Evolutionary conservation across 2,888 invertebrate genomes (phyloP), one percentile per base, ranked within the genome.

Genomic region (Synergus itoensis): DNA sequence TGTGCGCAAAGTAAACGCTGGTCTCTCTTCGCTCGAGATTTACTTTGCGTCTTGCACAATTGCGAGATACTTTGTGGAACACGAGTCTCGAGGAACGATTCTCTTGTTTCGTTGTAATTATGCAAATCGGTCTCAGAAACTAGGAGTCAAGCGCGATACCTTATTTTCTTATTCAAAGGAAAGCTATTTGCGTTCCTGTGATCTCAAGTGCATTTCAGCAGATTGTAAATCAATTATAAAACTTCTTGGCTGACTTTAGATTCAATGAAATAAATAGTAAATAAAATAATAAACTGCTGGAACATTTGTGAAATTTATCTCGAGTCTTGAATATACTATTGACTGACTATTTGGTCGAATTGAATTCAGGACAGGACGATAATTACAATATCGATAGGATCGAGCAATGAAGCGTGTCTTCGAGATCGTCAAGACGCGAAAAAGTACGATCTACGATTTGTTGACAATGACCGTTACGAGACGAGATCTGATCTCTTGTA

Each of bases 1-100:
- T 65, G 64, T n/a, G 64, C n/a, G 4, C 63, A n/a, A 53, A 53
- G n/a, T n/a, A n/a, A 60, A 60, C 60, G 60, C 21, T 21, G 21
- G 18, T 14, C 62, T 62, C 9, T 45, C 62, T 62, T 65, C 41
- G 40, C 65, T 41, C 40, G 41, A 41, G 65, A 65, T 65, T 65
- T 65, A 65, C 11, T 65, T n/a, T 16, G 41, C 40, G 18, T n/a
- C 79, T 82, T 81, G 75, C 80, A 79, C 81, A 84, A 83, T 81
- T 73, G 81, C 79, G 76, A 62, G 82, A 81, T 78, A 81, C 41
- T 81, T 79, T 80, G 62, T 79, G 80, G 78, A 81, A 81, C 83
- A 79, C 81, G 63, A 79, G 77, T 73, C 75, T 79, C 69, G 78
- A 65, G 41, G 79, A 65, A 18, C 65, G 40, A 65, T 65, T 65